These are phyloP conservation scores for Darevskia mixta DNA, from an alignment of 2,797 vertebrate species.

Conservation along the genomic window DNA sequence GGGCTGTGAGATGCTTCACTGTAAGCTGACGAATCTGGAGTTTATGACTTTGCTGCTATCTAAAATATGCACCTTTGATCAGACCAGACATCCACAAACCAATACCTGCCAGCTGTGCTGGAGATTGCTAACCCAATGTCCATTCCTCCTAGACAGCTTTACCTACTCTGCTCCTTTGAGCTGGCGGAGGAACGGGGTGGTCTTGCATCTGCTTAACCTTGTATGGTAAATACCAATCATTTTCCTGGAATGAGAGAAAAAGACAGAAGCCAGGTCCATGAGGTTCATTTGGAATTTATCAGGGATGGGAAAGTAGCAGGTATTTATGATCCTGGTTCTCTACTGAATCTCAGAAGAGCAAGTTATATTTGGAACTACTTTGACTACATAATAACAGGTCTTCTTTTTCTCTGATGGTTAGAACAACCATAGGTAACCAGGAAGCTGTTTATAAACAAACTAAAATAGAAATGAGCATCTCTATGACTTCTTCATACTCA, in stretches of 20 bases:
- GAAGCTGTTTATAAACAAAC: slow-evolving; percentile 74
- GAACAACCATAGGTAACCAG: slow-evolving; percentile 70
- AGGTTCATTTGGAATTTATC: not conserved
- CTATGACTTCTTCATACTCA: slow-evolving; percentile 20
- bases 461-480: slow-evolving; percentile 55
- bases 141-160: not conserved
- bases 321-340: slow-evolving; percentile 9
- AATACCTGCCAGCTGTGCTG: not conserved
- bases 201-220: slow-evolving; percentile 15
- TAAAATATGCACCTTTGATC: not conserved
- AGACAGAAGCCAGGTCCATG: not conserved
- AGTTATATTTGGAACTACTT: slow-evolving; percentile 46
- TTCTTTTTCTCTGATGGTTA: slow-evolving; percentile 58
- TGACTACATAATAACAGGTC: slow-evolving; percentile 48
- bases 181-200: not conserved
- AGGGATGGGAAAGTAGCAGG: not conserved
- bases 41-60: not conserved
- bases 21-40: not conserved
- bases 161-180: not conserved
- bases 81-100: not conserved
- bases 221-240: not conserved
- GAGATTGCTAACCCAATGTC: not conserved
- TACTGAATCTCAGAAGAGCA: slow-evolving; percentile 34
- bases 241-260: slow-evolving; percentile 1
- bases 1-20: not conserved